Evolutionary conservation across 2,113 vertebrate species (phyloP).

Genomic region (Notothenia rossii): DNA sequence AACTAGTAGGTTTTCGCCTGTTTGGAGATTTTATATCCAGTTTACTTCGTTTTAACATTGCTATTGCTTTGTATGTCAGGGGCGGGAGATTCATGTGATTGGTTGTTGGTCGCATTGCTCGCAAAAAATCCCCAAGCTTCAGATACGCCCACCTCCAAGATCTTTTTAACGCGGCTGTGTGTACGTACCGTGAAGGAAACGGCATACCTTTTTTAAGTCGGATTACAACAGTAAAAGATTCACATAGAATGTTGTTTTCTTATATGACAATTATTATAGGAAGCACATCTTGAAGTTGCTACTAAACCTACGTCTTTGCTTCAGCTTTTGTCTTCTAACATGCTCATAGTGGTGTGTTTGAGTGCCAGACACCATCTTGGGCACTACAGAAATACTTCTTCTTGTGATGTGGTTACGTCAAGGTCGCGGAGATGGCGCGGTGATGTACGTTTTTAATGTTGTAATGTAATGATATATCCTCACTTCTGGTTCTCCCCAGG

Average conservation of each 20-base stretch:
- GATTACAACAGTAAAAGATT: neutral
- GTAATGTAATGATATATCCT: slow-evolving; percentile 19
- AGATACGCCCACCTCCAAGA: too few relatives aligned
- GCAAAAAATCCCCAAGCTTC: too few relatives aligned
- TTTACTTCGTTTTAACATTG: too few relatives aligned
- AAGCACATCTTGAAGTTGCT: neutral
- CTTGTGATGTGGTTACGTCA: neutral
- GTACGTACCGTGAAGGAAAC: too few relatives aligned
- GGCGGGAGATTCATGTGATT: too few relatives aligned
- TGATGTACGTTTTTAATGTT: neutral
- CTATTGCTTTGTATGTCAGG: too few relatives aligned
- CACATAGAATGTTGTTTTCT: too few relatives aligned
- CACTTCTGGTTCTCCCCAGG: slow-evolving; percentile 80
- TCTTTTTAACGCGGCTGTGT: too few relatives aligned
- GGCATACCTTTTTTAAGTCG: too few relatives aligned
- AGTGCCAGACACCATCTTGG: neutral
- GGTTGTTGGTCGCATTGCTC: too few relatives aligned
- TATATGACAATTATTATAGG: neutral
- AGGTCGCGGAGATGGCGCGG: neutral
- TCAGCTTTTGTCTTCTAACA: neutral
- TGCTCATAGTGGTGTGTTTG: neutral
- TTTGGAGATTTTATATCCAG: too few relatives aligned
- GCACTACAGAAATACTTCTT: neutral
- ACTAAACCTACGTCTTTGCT: neutral
- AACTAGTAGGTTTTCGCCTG: too few relatives aligned